Conservation (phyloP, 2,113 vertebrate genomes). For the Myiagra hebetior region DNA sequence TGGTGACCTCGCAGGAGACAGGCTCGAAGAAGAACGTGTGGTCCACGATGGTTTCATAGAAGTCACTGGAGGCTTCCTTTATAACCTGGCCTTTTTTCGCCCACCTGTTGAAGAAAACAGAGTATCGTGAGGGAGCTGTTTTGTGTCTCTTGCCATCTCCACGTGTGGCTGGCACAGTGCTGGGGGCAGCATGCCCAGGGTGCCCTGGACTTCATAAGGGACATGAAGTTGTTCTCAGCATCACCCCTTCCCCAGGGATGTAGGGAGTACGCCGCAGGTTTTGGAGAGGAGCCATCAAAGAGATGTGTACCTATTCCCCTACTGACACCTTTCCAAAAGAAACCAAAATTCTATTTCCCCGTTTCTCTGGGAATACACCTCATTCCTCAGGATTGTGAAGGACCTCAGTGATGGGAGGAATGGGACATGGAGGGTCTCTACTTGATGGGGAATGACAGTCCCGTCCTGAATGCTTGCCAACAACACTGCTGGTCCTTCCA, state of each 20-base stretch:
- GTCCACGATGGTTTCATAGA: slow-evolving; percentile 90
- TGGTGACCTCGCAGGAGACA: slow-evolving; percentile 95
- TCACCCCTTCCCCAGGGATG: fast-evolving
- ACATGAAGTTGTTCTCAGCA: neutral
- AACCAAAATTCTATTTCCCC: neutral
- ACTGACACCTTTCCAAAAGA: neutral
- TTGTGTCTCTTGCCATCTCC: neutral
- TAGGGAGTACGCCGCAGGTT: neutral
- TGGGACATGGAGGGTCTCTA: neutral
- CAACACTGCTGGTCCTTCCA: neutral
- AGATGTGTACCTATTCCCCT: fast-evolving
- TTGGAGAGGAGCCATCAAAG: neutral
- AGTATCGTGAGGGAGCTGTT: fast-evolving
- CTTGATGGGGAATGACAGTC: neutral
- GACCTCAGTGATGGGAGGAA: neutral
- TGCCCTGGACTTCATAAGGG: neutral
- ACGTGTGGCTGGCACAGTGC: fast-evolving
- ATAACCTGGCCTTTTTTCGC: slow-evolving; percentile 92
- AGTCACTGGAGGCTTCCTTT: slow-evolving; percentile 89
- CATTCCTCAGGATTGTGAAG: neutral
- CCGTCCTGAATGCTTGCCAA: neutral
- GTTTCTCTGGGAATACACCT: neutral
- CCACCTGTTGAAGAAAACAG: slow-evolving; percentile 79
- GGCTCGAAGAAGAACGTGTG: slow-evolving; percentile 95
- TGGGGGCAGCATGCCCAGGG: neutral